Percentiles rank a stretch among this genome's conserved stretches.
phyloP scores from a whole-genome alignment of 2,888 invertebrate species.

The Masnerella sp. region DNA sequence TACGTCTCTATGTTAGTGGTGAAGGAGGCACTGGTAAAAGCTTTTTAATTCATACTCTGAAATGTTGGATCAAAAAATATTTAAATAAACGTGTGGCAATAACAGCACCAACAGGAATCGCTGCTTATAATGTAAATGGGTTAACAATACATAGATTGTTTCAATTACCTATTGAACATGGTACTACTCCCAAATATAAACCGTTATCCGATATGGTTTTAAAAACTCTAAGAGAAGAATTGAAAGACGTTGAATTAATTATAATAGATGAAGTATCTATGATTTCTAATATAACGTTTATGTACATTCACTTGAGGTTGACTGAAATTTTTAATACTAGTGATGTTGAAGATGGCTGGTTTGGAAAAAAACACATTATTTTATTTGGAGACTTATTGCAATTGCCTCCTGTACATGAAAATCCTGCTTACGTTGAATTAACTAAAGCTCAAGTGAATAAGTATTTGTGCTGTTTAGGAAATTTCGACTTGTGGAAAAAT shows the following conservation, averaged over 20 bases:
- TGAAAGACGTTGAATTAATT: not conserved
- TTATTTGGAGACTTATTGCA: not conserved
- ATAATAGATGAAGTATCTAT: too few relatives aligned
- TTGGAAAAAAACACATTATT: too few relatives aligned
- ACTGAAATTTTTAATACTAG: not conserved
- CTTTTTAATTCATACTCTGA: not conserved
- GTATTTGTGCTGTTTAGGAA: not conserved
- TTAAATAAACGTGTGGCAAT: not conserved
- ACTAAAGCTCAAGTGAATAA: conserved; percentile 7
- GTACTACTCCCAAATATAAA: not conserved
- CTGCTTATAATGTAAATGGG: too few relatives aligned
- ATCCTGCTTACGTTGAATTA: not conserved
- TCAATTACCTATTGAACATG: too few relatives aligned
- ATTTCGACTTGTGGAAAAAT: conserved; percentile 66
- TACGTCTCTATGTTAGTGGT: not conserved
- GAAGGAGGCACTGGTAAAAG: too few relatives aligned
- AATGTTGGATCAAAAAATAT: conserved; percentile 48
- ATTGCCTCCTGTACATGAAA: too few relatives aligned
- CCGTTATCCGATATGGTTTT: not conserved
- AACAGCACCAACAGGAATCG: not conserved
- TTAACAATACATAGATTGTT: too few relatives aligned
- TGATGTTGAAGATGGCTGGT: not conserved
- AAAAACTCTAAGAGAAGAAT: not conserved
- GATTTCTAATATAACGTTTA: not conserved
- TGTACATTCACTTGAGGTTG: not conserved